A percentile compares a stretch with the other conserved stretches of the same genome.
phyloP scores from a whole-genome alignment of 1,140 invertebrate genomes.

The Pogonognathellus flavescens region DNA sequence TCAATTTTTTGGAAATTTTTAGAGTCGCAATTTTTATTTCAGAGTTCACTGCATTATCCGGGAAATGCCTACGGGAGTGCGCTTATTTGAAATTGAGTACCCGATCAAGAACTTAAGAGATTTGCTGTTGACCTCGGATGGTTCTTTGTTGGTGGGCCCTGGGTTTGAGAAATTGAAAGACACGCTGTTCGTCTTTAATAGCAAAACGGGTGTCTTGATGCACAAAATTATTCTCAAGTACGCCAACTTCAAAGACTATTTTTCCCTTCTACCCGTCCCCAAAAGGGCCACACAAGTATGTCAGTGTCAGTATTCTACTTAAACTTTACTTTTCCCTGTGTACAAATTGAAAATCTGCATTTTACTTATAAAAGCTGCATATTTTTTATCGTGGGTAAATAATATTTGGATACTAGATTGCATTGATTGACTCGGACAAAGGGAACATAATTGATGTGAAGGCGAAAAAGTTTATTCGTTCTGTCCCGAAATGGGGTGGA shows the following conservation, averaged over 20 bases:
- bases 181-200: slow-evolving; percentile 86
- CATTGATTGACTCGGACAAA: slow-evolving; percentile 90
- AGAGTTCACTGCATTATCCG: slow-evolving; percentile 69
- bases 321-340: no score
- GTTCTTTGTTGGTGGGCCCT: slow-evolving; percentile 81
- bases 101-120: slow-evolving; percentile 79
- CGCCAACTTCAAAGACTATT: slow-evolving; percentile 72
- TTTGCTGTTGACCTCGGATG: slow-evolving; percentile 86
- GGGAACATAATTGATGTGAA: slow-evolving; percentile 88
- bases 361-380: no score
- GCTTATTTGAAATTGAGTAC: slow-evolving; percentile 85
- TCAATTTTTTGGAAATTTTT: no score
- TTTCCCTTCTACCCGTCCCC: slow-evolving; percentile 59
- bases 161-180: slow-evolving; percentile 88
- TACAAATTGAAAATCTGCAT: no score
- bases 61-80: slow-evolving; percentile 76
- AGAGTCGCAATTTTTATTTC: slow-evolving; percentile 61
- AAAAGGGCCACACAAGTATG: slow-evolving; percentile 63
- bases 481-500: slow-evolving; percentile 86
- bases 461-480: slow-evolving; percentile 82
- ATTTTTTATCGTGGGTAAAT: no score
- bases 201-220: slow-evolving; percentile 83
- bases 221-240: slow-evolving; percentile 81
- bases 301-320: no score
- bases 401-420: slow-evolving; percentile 75